Base-by-base conservation (phyloP, 2,797 vertebrate genomes). In the Echeneis naucrates region DNA sequence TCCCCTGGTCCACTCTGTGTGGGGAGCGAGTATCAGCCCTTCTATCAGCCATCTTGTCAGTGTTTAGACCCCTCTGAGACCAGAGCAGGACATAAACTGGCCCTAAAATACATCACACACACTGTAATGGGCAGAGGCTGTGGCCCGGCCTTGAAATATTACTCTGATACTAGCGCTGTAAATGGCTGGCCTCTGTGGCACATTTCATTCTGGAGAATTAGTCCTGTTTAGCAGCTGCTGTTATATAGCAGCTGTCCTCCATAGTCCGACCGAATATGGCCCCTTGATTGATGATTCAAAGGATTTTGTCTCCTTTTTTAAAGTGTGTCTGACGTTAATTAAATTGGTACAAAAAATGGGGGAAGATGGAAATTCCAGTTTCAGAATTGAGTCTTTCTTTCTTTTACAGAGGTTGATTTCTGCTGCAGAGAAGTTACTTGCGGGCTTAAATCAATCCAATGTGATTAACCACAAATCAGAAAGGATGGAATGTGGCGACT, bases 181-280 rank as follows among this genome's bases (percentile, higher is more conserved):
- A 94, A 93, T 86, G 89, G 85, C 82, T 40, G 75, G 78, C 83
- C 86, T 82, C 79, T 77, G 68, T 35, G n/a, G 76, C 63, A 72
- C 93, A 93, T 93, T 93, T 94, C 88, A 93, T 91, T 77, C 60
- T 47, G 80, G 82, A 89, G 87, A 92, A 93, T 94, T 91, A 92
- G 90, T 87, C 77, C 88, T 89, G 88, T 92, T 94, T 83, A 92
- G 90, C 85, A 83, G 85, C 80, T 68, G 77, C 58, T 64, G 87
- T 85, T 92, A 89, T 90, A 90, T 83, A 86, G 81, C 83, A 80
- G 66, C 84, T 82, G 84, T 82, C 88, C 77, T 81, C 78, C 27
- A 35, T 38, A 61, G 57, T 62, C 68, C 50, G 27, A 74, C 57
- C 80, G 71, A 86, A 81, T 75, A 66, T 59, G 73, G 56, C 42